Evolutionary conservation across 2,113 vertebrate species (phyloP), one percentile per base, ranked within the genome.

Genomic region (Pteruthius melanotis): DNA sequence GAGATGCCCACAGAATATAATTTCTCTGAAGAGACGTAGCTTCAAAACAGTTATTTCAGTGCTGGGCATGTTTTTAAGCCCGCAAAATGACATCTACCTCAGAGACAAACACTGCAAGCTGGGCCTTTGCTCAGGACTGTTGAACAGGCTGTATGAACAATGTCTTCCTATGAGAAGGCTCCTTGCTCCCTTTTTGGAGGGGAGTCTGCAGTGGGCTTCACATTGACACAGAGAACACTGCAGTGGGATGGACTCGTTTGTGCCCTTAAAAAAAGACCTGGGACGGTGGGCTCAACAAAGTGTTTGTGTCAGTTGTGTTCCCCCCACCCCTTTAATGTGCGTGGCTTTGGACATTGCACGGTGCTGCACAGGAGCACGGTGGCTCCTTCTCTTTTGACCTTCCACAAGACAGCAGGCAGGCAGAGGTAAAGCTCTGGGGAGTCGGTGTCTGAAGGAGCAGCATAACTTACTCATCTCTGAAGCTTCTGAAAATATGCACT

Each of bases 31-130:
- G 30, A 88, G 40, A 18, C 0, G 7, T 76, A 31, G 35, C 56
- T 92, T 83, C 49, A 60, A 83, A 86, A 12, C 15, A 75, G 69
- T 7, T 90, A 75, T 87, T 83, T 87, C 84, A 74, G 35, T 30
- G 22, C 63, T 54, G 68, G 35, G 30, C 42, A 54, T 72, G 59
- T 90, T 91, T 91, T 78, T 64, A 63, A 95, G 79, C 47, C 60
- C n/a, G 68, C 65, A 90, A 95, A 93, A 96, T n/a, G 10, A 78
- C 24, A 74, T 47, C 39, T 77, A 11, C 66, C 64, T 78, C 68
- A 28, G 63, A 56, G 42, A 74, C 35, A 86, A 77, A 93, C 42
- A 37, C 60, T 52, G 71, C 72, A 75, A 78, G 50, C 56, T 90
- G 68, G 56, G 52, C 91, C 78, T 93, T 93, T 82, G 77, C 74